Evolutionary conservation across 53 echinoderm and acorn worm genomes (phyloP).

Genomic region (Glandiceps talaboti): DNA sequence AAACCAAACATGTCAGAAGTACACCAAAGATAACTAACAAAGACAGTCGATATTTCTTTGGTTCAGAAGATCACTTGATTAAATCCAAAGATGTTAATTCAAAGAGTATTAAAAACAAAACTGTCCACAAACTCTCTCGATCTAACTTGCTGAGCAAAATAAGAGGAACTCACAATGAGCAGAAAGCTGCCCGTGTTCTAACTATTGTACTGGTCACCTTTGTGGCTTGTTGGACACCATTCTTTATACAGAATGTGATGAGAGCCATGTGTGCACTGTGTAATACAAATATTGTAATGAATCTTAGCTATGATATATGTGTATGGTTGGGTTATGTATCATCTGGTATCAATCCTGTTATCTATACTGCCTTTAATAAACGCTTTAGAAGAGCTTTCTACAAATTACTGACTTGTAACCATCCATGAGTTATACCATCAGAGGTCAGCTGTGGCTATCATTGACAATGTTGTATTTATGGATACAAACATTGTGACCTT

Average conservation of each 20-base stretch:
- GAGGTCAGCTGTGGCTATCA: too few species aligned
- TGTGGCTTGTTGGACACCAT: slow-evolving; percentile 67
- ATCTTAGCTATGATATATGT: slow-evolving; percentile 9
- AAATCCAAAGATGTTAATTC: not conserved
- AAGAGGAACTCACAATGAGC: slow-evolving; percentile 28
- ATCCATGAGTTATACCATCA: too few species aligned
- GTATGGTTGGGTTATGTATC: slow-evolving; percentile 74
- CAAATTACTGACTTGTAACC: slow-evolving; percentile 30
- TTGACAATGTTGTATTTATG: too few species aligned
- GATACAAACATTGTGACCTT: too few species aligned
- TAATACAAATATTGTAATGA: not conserved
- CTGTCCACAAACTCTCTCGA: not conserved
- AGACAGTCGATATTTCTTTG: not conserved
- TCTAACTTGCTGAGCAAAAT: not conserved
- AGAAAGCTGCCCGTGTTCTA: slow-evolving; percentile 61
- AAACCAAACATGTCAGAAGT: too few species aligned
- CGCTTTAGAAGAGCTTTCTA: slow-evolving; percentile 53
- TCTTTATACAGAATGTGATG: slow-evolving; percentile 51
- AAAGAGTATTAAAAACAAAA: not conserved
- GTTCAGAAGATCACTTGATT: not conserved
- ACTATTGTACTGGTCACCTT: slow-evolving; percentile 56
- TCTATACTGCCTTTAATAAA: slow-evolving; percentile 66
- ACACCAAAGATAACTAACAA: too few species aligned
- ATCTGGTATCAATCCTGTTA: slow-evolving; percentile 69
- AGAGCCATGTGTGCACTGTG: slow-evolving; percentile 18